Base-by-base conservation (phyloP, 2,797 vertebrate genomes). In the Typhlichthys subterraneus region DNA sequence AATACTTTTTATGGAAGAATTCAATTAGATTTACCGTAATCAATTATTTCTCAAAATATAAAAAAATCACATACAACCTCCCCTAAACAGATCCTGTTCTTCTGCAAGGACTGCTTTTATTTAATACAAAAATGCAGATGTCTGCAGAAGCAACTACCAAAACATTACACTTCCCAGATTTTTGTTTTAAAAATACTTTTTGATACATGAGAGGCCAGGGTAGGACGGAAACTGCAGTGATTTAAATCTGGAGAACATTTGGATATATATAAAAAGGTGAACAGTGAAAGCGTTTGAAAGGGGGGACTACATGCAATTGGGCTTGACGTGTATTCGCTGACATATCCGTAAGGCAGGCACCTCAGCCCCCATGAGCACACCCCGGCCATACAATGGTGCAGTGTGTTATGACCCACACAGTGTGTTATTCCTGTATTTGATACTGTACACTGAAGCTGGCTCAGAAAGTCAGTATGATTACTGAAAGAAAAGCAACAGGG, bases 381-480 rank as follows among this genome's bases (percentile, higher is more conserved):
- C 23, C 58, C 45, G 11, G 64, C 75, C 72, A 67, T 57, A 93
- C 91, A 93, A 93, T 88, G 82, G 87, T 45, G 62, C 77, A 75
- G 84, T 93, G 92, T 93, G 86, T 79, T 85, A 64, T 65, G 75
- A 83, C 78, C 85, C 67, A 33, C 82, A 65, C 75, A 12, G 78
- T 63, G 70, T 92, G 89, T 93, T 93, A 88, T 93, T 92, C 78
- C 91, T 91, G 85, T 82, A 85, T 72, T 71, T 79, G 82, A 90
- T 91, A 90, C 87, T 86, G 88, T 87, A 85, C 79, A 38, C 76
- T 68, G 82, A 80, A 85, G 75, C 57, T 1, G 65, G 62, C 85
- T 81, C 65, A 72, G 81, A 85, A 72, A 83, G 63, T 51, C 85
- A 62, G 81, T 64, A 4, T 78, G 85, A 89, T 88, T 86, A 84